Evolutionary conservation across 2,113 vertebrate species (phyloP).

Genomic region (Zapus hudsonius): DNA sequence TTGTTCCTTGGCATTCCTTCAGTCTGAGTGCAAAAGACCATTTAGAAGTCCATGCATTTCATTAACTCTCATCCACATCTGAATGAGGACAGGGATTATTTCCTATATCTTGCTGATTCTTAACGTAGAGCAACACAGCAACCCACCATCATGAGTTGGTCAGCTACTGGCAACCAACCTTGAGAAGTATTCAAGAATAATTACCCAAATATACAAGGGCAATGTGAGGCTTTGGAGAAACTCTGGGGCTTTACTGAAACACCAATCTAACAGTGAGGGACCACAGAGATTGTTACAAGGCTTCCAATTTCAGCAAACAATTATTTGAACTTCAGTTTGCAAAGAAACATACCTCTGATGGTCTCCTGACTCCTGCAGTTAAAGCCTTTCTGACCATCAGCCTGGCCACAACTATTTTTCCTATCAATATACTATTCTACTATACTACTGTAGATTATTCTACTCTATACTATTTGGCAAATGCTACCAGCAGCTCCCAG

Average conservation of each 20-base stretch:
- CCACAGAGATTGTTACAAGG: background rate
- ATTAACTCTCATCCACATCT: background rate
- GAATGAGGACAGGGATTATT: background rate
- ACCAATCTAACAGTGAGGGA: background rate
- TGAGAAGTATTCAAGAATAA: background rate
- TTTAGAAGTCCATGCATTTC: background rate
- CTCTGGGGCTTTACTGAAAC: background rate
- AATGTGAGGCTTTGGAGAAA: background rate
- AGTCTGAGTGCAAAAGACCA: background rate
- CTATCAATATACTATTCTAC: background rate
- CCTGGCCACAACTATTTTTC: background rate
- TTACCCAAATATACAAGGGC: background rate
- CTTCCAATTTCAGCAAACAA: slow-evolving; percentile 24
- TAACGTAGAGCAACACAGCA: background rate
- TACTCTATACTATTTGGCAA: too few species aligned
- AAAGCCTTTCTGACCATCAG: slow-evolving; percentile 3
- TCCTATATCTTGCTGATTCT: background rate
- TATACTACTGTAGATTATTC: too few species aligned
- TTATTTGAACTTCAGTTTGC: background rate
- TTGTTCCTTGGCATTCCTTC: background rate
- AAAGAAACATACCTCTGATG: background rate
- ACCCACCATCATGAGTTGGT: background rate
- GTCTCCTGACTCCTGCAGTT: background rate
- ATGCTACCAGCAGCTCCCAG: background rate
- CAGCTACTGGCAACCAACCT: background rate